Conservation (phyloP, 2,797 vertebrate genomes). For the Euphonia xanthogaster region DNA sequence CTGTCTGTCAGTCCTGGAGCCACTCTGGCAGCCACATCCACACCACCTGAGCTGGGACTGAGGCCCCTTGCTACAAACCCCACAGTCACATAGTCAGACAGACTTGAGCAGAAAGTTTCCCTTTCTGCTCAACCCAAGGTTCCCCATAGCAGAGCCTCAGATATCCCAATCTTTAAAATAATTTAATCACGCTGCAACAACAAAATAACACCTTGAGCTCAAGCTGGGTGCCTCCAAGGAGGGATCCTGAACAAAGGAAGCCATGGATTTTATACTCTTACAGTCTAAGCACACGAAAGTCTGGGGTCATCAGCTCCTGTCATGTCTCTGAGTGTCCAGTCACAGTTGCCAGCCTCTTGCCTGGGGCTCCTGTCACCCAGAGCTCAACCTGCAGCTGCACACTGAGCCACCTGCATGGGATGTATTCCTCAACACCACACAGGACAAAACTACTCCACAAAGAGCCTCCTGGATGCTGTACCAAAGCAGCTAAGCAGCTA, state of each 20-base stretch:
- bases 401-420: background rate
- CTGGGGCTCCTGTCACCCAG: background rate
- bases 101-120: background rate
- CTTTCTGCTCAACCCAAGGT: background rate
- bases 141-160: background rate
- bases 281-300: rapidly evolving
- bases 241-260: background rate
- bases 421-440: background rate
- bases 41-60: background rate
- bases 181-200: background rate
- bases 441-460: background rate
- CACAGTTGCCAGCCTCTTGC: background rate
- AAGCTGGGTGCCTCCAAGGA: no score
- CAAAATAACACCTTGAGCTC: background rate
- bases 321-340: background rate
- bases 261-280: background rate
- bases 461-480: background rate
- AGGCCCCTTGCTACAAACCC: background rate
- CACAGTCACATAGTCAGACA: background rate
- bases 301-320: background rate
- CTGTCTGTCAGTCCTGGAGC: background rate
- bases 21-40: background rate
- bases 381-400: background rate
- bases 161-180: background rate
- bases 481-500: background rate